These are phyloP conservation scores for Meriones unguiculatus DNA, from an alignment of 2,113 vertebrate species.

Conservation along the genomic window DNA sequence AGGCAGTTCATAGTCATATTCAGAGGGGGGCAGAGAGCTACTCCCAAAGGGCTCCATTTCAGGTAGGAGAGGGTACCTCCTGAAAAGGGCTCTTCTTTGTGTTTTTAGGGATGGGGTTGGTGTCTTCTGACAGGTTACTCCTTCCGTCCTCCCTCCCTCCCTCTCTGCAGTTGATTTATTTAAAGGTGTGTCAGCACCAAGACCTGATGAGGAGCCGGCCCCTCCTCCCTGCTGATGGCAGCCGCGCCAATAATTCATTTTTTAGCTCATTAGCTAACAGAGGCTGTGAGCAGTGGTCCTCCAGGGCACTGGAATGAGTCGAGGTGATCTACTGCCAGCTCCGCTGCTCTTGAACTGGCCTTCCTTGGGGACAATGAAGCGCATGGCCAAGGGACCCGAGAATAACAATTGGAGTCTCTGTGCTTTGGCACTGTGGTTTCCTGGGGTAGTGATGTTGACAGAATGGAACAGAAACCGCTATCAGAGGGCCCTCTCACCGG, in stretches of 20 bases:
- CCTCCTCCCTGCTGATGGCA: slow-evolving; percentile 86
- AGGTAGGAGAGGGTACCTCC: slow-evolving; percentile 34
- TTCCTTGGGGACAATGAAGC: slow-evolving; percentile 82
- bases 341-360: slow-evolving; percentile 88
- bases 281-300: slow-evolving; percentile 86
- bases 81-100: not conserved
- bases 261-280: slow-evolving; percentile 90
- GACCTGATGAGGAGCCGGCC: slow-evolving; percentile 81
- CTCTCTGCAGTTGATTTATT: slow-evolving; percentile 84
- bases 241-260: slow-evolving; percentile 89
- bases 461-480: not conserved
- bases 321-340: slow-evolving; percentile 86
- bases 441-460: not conserved
- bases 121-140: slow-evolving; percentile 72
- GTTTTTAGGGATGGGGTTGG: slow-evolving; percentile 61
- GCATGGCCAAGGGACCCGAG: slow-evolving; percentile 63
- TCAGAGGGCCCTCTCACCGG: rapidly evolving
- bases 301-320: slow-evolving; percentile 81
- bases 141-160: not conserved
- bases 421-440: not conserved
- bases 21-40: rapidly evolving
- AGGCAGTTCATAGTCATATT: not conserved
- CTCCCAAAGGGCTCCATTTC: not conserved
- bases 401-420: slow-evolving; percentile 16
- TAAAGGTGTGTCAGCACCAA: slow-evolving; percentile 86